These are phyloP conservation scores for Cygnus buccinator DNA, from an alignment of 2,113 vertebrate genomes.

Conservation along the genomic window DNA sequence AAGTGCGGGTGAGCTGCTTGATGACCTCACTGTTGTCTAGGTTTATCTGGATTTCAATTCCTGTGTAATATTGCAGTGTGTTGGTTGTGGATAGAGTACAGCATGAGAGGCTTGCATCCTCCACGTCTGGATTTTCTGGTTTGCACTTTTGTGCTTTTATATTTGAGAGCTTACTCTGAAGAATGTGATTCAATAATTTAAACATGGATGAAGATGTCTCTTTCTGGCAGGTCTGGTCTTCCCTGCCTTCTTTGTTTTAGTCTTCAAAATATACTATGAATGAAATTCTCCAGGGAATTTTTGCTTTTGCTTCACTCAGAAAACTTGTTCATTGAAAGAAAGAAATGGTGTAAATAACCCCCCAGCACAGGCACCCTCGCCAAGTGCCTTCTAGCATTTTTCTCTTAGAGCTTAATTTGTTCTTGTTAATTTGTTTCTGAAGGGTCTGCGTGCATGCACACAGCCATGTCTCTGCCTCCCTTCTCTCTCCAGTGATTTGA, in stretches of 20 bases:
- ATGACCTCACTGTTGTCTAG: neutral
- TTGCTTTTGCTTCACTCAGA: conserved; percentile 1
- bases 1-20: neutral
- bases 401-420: conserved; percentile 23
- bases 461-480: neutral
- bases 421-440: neutral
- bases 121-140: neutral
- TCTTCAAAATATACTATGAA: neutral
- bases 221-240: neutral
- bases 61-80: neutral
- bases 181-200: neutral
- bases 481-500: neutral
- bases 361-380: neutral
- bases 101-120: neutral
- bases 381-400: neutral
- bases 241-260: neutral
- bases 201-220: neutral
- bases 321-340: conserved; percentile 9
- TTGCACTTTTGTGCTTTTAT: neutral
- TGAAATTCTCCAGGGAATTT: neutral
- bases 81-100: neutral
- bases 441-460: neutral
- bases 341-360: conserved; percentile 25
- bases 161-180: neutral
- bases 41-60: neutral